Evolutionary conservation across 2,113 vertebrate genomes (phyloP).

Genomic region (Syrmaticus mikado): DNA sequence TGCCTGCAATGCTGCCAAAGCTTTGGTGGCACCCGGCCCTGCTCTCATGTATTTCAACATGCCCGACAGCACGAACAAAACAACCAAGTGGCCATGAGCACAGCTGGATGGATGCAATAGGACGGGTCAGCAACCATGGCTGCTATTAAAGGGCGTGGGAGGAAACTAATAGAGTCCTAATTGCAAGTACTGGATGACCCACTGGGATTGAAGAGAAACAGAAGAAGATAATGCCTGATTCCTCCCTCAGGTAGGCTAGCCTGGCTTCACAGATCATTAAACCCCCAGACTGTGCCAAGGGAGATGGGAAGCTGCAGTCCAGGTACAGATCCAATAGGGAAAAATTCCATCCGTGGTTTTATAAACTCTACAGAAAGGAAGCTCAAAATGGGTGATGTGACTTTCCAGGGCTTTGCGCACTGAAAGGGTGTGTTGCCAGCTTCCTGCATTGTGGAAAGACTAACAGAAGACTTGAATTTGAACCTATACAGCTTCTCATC

Average conservation of each 20-base stretch:
- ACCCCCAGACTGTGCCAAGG: neutral
- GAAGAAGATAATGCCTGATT: neutral
- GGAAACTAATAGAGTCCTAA: neutral
- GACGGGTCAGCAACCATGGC: neutral
- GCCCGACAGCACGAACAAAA: neutral
- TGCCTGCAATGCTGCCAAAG: neutral
- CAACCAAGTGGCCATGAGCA: neutral
- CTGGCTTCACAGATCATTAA: neutral
- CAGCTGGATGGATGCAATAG: neutral
- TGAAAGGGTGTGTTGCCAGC: constrained; percentile 21
- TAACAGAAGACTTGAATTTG: constrained; percentile 53
- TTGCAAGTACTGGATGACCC: neutral
- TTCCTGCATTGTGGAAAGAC: constrained; percentile 53
- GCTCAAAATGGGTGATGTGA: neutral
- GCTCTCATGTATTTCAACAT: neutral
- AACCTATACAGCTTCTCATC: constrained; percentile 42
- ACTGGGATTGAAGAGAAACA: neutral
- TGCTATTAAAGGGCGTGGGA: neutral
- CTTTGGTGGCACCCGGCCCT: neutral
- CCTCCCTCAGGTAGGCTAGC: neutral
- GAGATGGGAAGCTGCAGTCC: neutral
- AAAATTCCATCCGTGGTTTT: constrained; percentile 2
- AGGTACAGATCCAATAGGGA: neutral
- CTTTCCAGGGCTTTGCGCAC: constrained; percentile 13
- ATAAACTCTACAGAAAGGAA: constrained; percentile 26